These are phyloP conservation scores for Enteromius treurensis DNA, from an alignment of 2,797 vertebrate genomes.

Conservation along the genomic window DNA sequence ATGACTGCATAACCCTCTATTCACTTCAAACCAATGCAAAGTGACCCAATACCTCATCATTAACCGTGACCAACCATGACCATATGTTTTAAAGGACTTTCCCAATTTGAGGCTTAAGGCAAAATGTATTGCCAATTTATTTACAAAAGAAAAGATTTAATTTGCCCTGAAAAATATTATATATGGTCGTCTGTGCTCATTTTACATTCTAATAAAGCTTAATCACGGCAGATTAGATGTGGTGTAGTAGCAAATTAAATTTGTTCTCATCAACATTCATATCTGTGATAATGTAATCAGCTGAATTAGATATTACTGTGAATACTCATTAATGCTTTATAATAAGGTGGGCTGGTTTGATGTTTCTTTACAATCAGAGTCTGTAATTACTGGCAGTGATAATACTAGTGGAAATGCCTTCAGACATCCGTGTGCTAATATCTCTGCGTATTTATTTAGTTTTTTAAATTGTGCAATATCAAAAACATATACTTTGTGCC, in stretches of 20 bases:
- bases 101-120: slow-evolving; percentile 19
- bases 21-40: not conserved
- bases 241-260: slow-evolving; percentile 53
- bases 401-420: slow-evolving; percentile 7
- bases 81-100: slow-evolving; percentile 35
- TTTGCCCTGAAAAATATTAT: slow-evolving; percentile 20
- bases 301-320: slow-evolving; percentile 45
- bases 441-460: not conserved
- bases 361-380: slow-evolving; percentile 19
- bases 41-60: slow-evolving; percentile 34
- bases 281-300: slow-evolving; percentile 53
- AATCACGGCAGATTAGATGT: slow-evolving; percentile 54
- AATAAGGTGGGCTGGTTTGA: slow-evolving; percentile 22
- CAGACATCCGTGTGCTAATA: not conserved
- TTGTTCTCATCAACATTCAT: slow-evolving; percentile 54
- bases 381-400: slow-evolving; percentile 24
- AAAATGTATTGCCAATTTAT: slow-evolving; percentile 29
- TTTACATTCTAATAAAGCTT: slow-evolving; percentile 51
- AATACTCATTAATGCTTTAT: slow-evolving; percentile 46
- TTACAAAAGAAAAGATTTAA: slow-evolving; percentile 40
- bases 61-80: slow-evolving; percentile 15
- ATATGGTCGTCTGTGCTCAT: slow-evolving; percentile 27
- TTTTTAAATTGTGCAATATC: not conserved
- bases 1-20: slow-evolving; percentile 3
- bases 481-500: not conserved